Percentiles rank a stretch among this genome's conserved stretches.
Evolutionary conservation across 1,140 invertebrate species (phyloP).

Genomic region (Drosophila lacertosa): DNA sequence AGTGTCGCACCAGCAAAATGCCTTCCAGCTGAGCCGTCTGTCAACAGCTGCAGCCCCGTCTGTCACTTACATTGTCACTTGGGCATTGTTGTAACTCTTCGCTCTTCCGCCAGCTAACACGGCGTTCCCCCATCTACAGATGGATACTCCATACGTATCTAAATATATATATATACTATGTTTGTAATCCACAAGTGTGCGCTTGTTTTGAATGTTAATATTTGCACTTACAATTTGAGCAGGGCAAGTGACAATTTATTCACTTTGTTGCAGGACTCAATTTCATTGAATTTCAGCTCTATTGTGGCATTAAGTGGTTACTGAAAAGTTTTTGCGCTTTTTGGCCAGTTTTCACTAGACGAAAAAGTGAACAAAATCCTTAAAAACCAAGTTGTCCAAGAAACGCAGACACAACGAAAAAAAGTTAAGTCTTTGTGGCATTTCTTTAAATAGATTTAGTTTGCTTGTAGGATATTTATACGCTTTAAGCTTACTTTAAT

Average conservation of each 20-base stretch:
- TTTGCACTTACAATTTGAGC: conserved; percentile 77
- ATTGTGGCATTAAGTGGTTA: conserved; percentile 48
- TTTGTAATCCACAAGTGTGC: conserved; percentile 68
- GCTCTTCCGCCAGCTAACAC: conserved; percentile 1
- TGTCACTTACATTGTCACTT: conserved; percentile 64
- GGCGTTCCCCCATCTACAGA: conserved; percentile 12
- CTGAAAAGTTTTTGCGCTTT: conserved; percentile 55
- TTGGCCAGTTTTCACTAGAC: neutral
- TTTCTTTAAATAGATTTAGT: neutral
- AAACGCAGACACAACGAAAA: neutral
- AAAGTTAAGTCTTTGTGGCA: neutral
- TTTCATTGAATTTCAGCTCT: conserved; percentile 57
- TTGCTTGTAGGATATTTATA: neutral
- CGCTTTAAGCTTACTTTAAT: neutral
- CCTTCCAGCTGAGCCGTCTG: conserved; percentile 46
- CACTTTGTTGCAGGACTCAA: conserved; percentile 66
- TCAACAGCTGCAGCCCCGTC: conserved; percentile 51
- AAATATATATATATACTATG: conserved; percentile 15
- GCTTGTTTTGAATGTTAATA: conserved; percentile 81
- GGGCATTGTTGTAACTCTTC: conserved; percentile 43
- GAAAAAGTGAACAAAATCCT: neutral
- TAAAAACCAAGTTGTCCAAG: conserved; percentile 2
- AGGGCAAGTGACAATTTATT: conserved; percentile 79
- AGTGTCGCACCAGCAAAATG: conserved; percentile 55
- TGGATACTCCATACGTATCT: neutral